phyloP scores from a whole-genome alignment of 2,797 vertebrate species.

The Sebastes wilsoni region DNA sequence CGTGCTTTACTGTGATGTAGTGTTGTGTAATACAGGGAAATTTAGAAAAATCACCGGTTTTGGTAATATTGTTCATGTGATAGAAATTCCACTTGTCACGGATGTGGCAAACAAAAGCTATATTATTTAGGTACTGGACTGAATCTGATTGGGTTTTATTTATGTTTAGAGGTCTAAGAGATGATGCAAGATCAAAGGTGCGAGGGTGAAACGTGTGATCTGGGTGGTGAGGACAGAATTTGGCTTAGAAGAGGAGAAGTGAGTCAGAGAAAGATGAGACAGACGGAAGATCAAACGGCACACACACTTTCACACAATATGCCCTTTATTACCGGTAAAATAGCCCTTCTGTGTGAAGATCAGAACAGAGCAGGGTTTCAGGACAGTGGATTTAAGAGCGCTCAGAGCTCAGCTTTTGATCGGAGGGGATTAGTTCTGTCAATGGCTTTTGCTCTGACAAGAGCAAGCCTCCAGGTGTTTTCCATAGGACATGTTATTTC shows the following conservation, averaged over 20 bases:
- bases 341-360: conserved; percentile 13
- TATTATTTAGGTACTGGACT: neutral
- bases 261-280: conserved; percentile 32
- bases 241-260: conserved; percentile 3
- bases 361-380: conserved; percentile 23
- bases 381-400: conserved; percentile 25
- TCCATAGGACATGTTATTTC: neutral
- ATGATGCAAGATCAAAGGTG: conserved; percentile 25
- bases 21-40: neutral
- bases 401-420: conserved; percentile 27
- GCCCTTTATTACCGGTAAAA: conserved; percentile 11
- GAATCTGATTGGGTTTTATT: neutral
- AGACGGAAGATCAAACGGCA: conserved; percentile 44
- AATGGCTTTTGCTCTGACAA: conserved; percentile 15
- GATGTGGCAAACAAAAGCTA: neutral
- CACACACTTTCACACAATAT: conserved; percentile 19
- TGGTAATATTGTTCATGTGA: neutral
- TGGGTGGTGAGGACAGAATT: conserved; percentile 8
- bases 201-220: conserved; percentile 23
- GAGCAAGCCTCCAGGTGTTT: conserved; percentile 2
- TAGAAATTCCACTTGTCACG: too few species aligned
- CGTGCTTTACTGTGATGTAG: accelerated
- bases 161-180: neutral
- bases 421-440: conserved; percentile 30
- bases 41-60: neutral